These are phyloP conservation scores for Leptobrachium ailaonicum DNA, from an alignment of 2,113 vertebrate species.

Conservation along the genomic window DNA sequence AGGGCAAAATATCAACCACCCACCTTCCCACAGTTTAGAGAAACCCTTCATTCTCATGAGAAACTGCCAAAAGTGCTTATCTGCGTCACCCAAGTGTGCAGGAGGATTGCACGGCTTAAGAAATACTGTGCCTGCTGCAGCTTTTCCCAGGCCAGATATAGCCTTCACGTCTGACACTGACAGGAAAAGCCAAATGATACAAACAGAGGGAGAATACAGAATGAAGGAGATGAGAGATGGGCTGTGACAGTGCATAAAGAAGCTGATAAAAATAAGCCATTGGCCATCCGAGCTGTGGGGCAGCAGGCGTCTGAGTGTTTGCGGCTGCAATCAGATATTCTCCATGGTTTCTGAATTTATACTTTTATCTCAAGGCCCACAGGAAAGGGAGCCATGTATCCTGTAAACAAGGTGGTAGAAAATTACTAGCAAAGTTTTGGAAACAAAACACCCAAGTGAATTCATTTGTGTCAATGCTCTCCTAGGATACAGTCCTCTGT, in stretches of 20 bases:
- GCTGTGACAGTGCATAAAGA: conserved; percentile 31
- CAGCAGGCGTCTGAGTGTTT: neutral
- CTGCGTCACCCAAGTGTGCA: conserved; percentile 61
- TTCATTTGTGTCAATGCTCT: conserved; percentile 57
- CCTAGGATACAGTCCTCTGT: neutral
- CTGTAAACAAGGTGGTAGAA: conserved; percentile 71
- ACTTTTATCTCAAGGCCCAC: conserved; percentile 32
- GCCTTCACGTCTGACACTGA: conserved; percentile 55
- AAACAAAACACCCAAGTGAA: conserved; percentile 59
- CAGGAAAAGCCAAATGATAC: conserved; percentile 61
- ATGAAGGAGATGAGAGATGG: conserved; percentile 35
- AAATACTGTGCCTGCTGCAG: conserved; percentile 63
- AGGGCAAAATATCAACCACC: conserved; percentile 43
- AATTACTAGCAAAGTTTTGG: conserved; percentile 72
- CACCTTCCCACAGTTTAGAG: conserved; percentile 31
- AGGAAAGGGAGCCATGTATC: conserved; percentile 73
- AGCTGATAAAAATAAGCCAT: conserved; percentile 66
- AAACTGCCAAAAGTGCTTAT: conserved; percentile 61
- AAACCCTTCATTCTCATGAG: conserved; percentile 76
- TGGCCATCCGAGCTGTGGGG: conserved; percentile 3
- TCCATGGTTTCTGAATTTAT: conserved; percentile 1
- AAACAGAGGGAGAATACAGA: conserved; percentile 54
- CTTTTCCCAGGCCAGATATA: conserved; percentile 77
- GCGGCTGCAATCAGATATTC: neutral
- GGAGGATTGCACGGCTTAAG: conserved; percentile 59